phyloP scores from a whole-genome alignment of 2,797 vertebrate species.

The Apogon talboti region DNA sequence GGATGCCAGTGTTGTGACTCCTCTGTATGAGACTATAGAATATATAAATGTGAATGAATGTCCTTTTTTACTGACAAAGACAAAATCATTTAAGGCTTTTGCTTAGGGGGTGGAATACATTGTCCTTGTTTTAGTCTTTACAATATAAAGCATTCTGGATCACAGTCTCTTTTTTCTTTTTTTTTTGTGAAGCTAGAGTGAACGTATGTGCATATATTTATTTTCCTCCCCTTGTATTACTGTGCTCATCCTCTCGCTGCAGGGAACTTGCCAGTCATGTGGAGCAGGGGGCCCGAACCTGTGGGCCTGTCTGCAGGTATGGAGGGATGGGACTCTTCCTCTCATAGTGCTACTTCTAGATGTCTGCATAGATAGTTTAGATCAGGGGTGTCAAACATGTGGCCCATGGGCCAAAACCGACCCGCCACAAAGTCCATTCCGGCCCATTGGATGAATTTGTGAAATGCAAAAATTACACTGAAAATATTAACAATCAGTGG shows the following conservation, averaged over 20 bases:
- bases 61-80: no score
- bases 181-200: not conserved
- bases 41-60: no score
- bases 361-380: not conserved
- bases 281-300: slow-evolving; percentile 94
- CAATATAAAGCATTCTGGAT: not conserved
- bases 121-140: not conserved
- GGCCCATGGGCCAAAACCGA: no score
- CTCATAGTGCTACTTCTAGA: not conserved
- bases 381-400: no score
- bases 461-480: no score
- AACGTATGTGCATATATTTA: not conserved
- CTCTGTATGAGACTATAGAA: no score
- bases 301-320: slow-evolving; percentile 98
- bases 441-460: no score
- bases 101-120: not conserved
- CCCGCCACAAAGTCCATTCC: no score
- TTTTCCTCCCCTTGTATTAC: slow-evolving; percentile 1
- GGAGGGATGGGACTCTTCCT: not conserved
- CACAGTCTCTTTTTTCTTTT: not conserved
- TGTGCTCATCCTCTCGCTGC: slow-evolving; percentile 22
- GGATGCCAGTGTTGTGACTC: no score
- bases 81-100: no score
- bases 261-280: slow-evolving; percentile 97
- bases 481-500: no score